These are phyloP conservation scores for Burhinus oedicnemus DNA, from an alignment of 2,113 vertebrate genomes.

Conservation along the genomic window DNA sequence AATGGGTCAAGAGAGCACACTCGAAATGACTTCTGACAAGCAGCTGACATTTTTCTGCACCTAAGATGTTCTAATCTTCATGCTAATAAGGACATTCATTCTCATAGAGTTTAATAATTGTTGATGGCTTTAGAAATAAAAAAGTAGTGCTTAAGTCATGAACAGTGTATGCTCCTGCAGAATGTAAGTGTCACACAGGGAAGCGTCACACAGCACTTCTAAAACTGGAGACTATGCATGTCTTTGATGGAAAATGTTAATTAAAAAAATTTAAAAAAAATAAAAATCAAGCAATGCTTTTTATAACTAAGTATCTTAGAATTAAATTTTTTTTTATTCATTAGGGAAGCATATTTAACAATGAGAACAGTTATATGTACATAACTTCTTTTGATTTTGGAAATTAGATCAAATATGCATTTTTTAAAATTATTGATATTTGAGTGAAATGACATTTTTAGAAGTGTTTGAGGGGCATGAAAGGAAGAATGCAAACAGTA, in stretches of 20 bases:
- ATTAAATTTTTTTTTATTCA: not conserved
- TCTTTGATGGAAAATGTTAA: not conserved
- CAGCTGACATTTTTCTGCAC: slow-evolving; percentile 39
- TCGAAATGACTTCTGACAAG: slow-evolving; percentile 53
- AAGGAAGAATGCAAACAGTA: not conserved
- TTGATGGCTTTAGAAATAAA: slow-evolving; percentile 46
- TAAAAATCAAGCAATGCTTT: rapidly evolving
- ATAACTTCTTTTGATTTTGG: not conserved
- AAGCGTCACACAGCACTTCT: not conserved
- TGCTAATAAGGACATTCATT: slow-evolving; percentile 51
- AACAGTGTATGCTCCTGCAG: not conserved
- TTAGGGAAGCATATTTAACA: not conserved
- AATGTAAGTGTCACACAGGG: not conserved
- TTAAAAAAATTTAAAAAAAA: not conserved
- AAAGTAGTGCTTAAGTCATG: not conserved
- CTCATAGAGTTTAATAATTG: slow-evolving; percentile 36
- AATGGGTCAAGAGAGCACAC: slow-evolving; percentile 42
- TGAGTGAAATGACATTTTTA: not conserved
- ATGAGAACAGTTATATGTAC: not conserved
- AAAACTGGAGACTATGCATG: not conserved
- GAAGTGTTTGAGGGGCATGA: not conserved
- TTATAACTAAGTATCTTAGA: not conserved
- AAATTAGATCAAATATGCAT: not conserved
- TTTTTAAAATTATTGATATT: not conserved
- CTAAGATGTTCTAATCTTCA: slow-evolving; percentile 47